These are phyloP conservation scores for Coenonympha glycerion DNA, from an alignment of 2,888 invertebrate species.

Conservation along the genomic window DNA sequence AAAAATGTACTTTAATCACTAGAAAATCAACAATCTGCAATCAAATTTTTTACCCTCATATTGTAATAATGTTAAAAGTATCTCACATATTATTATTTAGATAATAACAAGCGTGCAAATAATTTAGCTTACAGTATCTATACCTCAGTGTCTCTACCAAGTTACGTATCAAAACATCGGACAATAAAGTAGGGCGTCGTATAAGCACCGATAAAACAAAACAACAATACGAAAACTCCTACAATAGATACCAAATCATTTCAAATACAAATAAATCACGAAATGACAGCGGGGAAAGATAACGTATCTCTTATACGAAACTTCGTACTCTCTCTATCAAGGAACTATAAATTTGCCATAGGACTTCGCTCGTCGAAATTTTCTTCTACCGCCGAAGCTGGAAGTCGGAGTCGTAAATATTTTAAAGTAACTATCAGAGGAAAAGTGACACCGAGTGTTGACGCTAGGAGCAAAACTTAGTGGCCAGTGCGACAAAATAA, in stretches of 20 bases:
- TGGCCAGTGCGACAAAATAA: conserved; percentile 63
- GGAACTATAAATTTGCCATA: conserved; percentile 61
- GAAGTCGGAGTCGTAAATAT: conserved; percentile 70
- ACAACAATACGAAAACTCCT: conserved; percentile 16
- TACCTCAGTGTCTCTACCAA: background rate
- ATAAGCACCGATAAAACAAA: conserved; percentile 20
- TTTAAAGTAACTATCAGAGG: conserved; percentile 68
- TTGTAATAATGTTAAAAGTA: too few species aligned
- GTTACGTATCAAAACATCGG: background rate
- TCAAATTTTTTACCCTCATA: too few species aligned
- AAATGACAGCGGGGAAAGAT: conserved; percentile 44
- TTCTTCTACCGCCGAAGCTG: conserved; percentile 53
- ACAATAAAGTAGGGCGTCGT: conserved; percentile 5
- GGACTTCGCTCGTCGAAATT: conserved; percentile 52
- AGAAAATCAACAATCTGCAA: too few species aligned
- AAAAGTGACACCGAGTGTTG: conserved; percentile 70
- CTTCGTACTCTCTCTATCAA: conserved; percentile 54
- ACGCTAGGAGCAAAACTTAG: conserved; percentile 54
- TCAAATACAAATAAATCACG: conserved; percentile 54
- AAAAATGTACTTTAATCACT: too few species aligned
- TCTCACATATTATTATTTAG: background rate
- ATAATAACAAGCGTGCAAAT: background rate
- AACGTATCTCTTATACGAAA: conserved; percentile 49
- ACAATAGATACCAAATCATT: conserved; percentile 37
- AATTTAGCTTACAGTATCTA: background rate